phyloP scores from a whole-genome alignment of 2,113 vertebrate genomes.

The Apodemus speciosus region DNA sequence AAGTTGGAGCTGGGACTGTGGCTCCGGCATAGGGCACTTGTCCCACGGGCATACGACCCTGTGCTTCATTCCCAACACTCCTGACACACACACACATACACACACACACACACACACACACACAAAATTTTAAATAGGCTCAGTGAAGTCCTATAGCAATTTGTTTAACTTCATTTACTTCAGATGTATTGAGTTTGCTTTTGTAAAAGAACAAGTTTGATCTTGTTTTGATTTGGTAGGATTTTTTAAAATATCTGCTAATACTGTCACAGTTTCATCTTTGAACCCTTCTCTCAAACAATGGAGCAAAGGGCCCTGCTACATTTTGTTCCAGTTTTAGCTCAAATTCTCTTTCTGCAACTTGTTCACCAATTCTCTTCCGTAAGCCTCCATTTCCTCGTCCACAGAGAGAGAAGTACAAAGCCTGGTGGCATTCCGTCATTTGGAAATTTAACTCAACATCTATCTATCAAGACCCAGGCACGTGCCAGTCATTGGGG shows the following conservation, averaged over 20 bases:
- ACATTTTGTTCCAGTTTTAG: background rate
- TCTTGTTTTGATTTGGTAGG: background rate
- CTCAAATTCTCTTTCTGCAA: background rate
- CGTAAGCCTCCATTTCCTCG: background rate
- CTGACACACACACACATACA: background rate
- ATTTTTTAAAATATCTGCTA: background rate
- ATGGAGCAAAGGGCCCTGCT: background rate
- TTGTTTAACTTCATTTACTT: background rate
- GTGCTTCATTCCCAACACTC: background rate
- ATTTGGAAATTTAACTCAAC: background rate
- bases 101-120: background rate
- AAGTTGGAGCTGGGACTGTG: background rate
- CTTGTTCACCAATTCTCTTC: background rate
- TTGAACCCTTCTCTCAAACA: background rate
- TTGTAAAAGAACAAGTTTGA: background rate
- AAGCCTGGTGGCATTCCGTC: background rate
- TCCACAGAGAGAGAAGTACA: background rate
- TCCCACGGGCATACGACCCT: background rate
- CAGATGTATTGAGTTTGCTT: background rate
- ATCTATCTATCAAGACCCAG: background rate
- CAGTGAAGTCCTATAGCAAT: background rate
- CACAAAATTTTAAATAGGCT: background rate
- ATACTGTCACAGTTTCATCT: background rate
- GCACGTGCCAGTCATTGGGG: background rate
- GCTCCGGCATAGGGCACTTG: too few species aligned